Base-by-base conservation (phyloP, 2,797 vertebrate species). In the Enteromius fasciolatus region DNA sequence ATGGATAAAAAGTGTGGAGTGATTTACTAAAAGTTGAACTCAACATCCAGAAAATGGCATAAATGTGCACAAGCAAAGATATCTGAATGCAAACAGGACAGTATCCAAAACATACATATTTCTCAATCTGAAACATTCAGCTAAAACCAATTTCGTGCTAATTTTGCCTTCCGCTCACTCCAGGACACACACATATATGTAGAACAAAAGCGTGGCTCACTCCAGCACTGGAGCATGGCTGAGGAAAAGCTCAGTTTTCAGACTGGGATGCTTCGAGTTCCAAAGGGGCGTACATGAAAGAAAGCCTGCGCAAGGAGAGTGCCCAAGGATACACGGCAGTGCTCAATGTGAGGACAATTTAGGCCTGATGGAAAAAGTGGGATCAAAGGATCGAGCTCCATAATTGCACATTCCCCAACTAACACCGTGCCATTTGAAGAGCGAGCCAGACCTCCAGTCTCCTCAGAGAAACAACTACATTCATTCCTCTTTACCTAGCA, bases 331-430 rank as follows among this genome's bases (percentile, higher is more conserved):
- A 94, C 93, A 93, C 92, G 91, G 92, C 91, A 88, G 92, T 76
- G 87, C 93, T 92, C 93, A 93, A 94, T 93, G 93, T 93, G 94
- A 95, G 94, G 94, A 95, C 93, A 94, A 94, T 95, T 95, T 94
- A 93, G 92, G 92, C 91, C 93, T 93, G 93, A 95, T 94, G 93
- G 94, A 94, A 93, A 87, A 94, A 94, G 90, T 87, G 87, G 92
- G 94, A 95, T 95, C 94, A 95, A 95, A 95, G 94, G 92, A 91
- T 91, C 87, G 92, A 90, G 90, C 93, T 94, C 93, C 91, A 92
- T 95, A 95, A 95, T 95, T 95, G 94, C 93, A 93, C 94, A 95
- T 95, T 95, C 94, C 94, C 93, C 93, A 94, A 93, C 93, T 93
- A 95, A 94, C 93, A 92, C 94, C 88, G 92, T 91, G 91, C 93